Evolutionary conservation across 2,113 vertebrate species (phyloP).

Genomic region (Arenaria interpres): DNA sequence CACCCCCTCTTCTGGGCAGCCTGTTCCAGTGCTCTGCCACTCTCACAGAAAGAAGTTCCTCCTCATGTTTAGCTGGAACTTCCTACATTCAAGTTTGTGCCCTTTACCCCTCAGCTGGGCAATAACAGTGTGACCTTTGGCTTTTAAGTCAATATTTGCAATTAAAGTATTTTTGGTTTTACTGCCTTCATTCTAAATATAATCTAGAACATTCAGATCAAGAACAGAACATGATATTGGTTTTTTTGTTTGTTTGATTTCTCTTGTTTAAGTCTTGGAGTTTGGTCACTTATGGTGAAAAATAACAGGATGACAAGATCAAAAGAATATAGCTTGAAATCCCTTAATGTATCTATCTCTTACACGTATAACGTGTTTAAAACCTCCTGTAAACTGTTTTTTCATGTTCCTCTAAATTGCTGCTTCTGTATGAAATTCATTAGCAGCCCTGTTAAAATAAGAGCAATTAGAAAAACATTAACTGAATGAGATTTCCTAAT

Average conservation of each 20-base stretch:
- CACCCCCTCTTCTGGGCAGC: too few species aligned
- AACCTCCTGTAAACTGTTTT: not conserved
- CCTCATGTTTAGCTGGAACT: too few species aligned
- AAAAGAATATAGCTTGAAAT: not conserved
- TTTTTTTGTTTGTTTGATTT: not conserved
- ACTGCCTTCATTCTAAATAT: not conserved
- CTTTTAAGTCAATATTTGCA: not conserved
- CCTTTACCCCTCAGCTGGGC: not conserved
- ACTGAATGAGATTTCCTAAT: not conserved
- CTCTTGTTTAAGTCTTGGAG: not conserved
- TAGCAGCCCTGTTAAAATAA: not conserved
- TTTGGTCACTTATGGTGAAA: not conserved
- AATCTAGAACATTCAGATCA: not conserved
- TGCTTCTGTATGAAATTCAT: not conserved
- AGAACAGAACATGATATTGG: not conserved
- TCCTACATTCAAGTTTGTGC: too few species aligned
- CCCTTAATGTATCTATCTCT: not conserved
- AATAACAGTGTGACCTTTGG: not conserved
- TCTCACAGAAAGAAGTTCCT: too few species aligned
- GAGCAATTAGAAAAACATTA: not conserved
- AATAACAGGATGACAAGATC: not conserved
- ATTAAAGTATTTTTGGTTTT: not conserved
- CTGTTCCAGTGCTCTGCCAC: too few species aligned
- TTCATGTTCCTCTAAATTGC: not conserved
- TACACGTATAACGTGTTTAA: not conserved